Evolutionary conservation across 2,888 invertebrate species (phyloP), one percentile per base, ranked within the genome.

Genomic region (Clivina fossor): DNA sequence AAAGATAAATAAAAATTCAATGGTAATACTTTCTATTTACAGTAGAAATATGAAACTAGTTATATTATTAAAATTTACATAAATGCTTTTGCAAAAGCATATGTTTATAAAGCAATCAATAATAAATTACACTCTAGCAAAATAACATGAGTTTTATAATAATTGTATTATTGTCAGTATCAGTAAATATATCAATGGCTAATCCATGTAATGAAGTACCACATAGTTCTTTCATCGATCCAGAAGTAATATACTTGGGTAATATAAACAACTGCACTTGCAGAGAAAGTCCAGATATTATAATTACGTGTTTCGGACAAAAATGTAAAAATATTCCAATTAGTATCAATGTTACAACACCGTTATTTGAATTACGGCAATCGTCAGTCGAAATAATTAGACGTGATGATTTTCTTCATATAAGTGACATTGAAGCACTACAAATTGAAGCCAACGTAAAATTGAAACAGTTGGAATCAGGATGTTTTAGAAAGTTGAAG

Each of bases 361-460:
- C 11, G 22, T 47, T 19, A 7, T 47, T 47, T n/a, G 33, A 47
- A 47, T 22, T 47, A 5, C 19, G 33, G n/a, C 22, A 33, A 22
- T 22, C 47, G 22, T 47, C 47, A 2, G 15, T 47, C n/a, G 20
- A n/a, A 13, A 22, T 22, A 22, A 33, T 47, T 11, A 19, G n/a
- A 4, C 22, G 8, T 9, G 20, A 47, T 15, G 47, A 47, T 22
- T 33, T 47, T 33, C 8, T 19, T 5, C 2, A 4, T 3, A 16
- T 77, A 5, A 66, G 65, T 20, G 71, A 77, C 46, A 62, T 82
- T 33, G 71, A 71, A 63, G 66, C 68, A 2, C 64, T 82, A 8
- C 74, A 77, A 59, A 75, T 82, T 53, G 81, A 81, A 65, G 78
- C 78, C 0, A 82, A 82, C 61, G 75, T 76, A 58, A 71, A 76